A percentile compares a stretch with the other conserved stretches of the same genome.
These are phyloP conservation scores for Netelia virgata DNA, from an alignment of 2,888 invertebrate species.

Conservation along the genomic window DNA sequence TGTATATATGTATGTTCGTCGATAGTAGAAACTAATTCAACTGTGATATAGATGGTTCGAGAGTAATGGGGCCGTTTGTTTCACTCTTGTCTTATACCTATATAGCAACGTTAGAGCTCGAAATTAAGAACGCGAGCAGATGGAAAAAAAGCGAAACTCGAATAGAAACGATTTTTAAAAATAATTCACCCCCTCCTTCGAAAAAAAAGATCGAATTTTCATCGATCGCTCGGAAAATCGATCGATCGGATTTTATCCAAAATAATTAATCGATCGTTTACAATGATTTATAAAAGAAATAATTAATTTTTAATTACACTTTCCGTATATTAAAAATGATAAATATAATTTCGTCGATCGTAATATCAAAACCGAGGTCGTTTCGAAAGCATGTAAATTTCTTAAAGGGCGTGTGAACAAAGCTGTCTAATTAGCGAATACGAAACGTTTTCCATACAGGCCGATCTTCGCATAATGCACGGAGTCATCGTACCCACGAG, in stretches of 20 bases:
- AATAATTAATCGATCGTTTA: no score
- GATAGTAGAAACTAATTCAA: slow-evolving; percentile 66
- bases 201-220: not conserved
- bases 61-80: slow-evolving; percentile 38
- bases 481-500: slow-evolving; percentile 35
- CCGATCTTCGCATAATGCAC: not conserved
- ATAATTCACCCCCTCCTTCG: not conserved
- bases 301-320: not conserved
- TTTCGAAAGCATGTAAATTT: no score
- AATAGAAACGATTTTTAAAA: not conserved
- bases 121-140: not conserved
- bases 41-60: slow-evolving; percentile 69
- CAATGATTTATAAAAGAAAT: not conserved
- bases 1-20: not conserved
- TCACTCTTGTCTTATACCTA: not conserved
- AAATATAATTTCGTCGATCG: no score
- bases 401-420: slow-evolving; percentile 19
- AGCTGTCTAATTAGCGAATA: slow-evolving; percentile 81
- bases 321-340: no score
- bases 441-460: slow-evolving; percentile 71
- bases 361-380: no score
- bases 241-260: no score
- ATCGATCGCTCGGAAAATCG: no score
- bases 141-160: not conserved
- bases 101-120: not conserved